Evolutionary conservation across 2,113 vertebrate genomes (phyloP), one percentile per base, ranked within the genome.

Genomic region (Agapornis roseicollis): DNA sequence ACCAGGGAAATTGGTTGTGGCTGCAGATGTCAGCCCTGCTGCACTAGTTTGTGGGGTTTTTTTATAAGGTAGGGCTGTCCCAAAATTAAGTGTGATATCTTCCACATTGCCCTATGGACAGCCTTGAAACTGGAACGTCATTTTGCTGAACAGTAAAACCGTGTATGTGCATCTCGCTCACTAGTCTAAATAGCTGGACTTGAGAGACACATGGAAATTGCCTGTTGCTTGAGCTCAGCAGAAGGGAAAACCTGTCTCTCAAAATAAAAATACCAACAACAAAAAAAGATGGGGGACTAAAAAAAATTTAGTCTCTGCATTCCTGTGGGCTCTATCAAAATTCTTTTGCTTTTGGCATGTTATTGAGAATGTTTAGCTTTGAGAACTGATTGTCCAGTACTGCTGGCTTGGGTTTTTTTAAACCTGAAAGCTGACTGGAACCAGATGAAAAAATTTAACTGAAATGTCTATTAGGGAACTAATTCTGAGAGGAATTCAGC

Each of bases 251-350:
- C 66, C 63, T 73, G 74, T 52, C 61, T 81, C 83, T 53, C 3
- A 20, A 17, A 18, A 63, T 52, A 53, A 39, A 63, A 46, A 83
- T 42, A 28, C 46, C 47, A 52, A 3, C 8, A 46, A 18, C 44
- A 27, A 73, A 6, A 19, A 29, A 5, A 11, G 4, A 8, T 2
- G 20, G 2, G 60, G 2, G 35, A n/a, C n/a, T n/a, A n/a, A n/a
- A n/a, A 56, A 94, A 80, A 71, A 80, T n/a, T 41, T 56, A 56
- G 39, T 65, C 42, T 93, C 50, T 85, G 55, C 92, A 94, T 96
- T 95, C 95, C 94, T 94, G 91, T 92, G 94, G 91, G 94, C 89
- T 97, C 81, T 90, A 85, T 96, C 92, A 93, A 91, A 95, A 84
- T 94, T 90, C 93, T 93, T 96, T 44, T 33, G 87, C 77, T 69